Base-by-base conservation (phyloP, 2,113 vertebrate genomes). In the Castor canadensis region DNA sequence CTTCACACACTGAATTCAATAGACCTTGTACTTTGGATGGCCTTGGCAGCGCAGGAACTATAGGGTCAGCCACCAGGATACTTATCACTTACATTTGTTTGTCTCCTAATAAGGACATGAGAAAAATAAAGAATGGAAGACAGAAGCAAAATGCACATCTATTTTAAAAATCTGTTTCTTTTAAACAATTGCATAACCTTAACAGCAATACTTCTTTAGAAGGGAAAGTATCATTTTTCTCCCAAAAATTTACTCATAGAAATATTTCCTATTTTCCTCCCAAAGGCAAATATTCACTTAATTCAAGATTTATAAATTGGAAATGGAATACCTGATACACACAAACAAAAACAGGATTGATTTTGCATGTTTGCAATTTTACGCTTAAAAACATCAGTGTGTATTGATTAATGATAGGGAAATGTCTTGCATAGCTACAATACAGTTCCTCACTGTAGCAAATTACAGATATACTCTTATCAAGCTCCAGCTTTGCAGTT, bases 11-110 rank as follows among this genome's bases (percentile, higher is more conserved):
- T 7, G 32, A 3, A 0, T 32, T 76, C 40, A 10, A 43, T 0
- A 11, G 38, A 22, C 22, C 64, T 16, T 2, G 16, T 58, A 2
- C 5, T 1, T 2, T 16, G 10, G 4, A 13, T 9, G 45, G 35
- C 5, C 30, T 2, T 0, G 28, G 20, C 3, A 2, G 8, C 32
- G 5, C 4, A 3, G 45, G 22, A 24, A 12, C 40, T 28, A 3
- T 1, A 43, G 52, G n/a, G 5, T 0, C 32, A 26, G 13, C 9
- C 8, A 2, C 13, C 3, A 16, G 47, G 58, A 16, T 9, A 16
- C 43, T 26, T 6, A 9, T 0, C n/a, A 28, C 4, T 1, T 30
- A 17, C 15, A 28, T 10, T 58, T 30, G 9, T 20, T 26, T 35
- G n/a, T 19, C 47, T 58, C 22, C 62, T 12, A 1, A 52, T 4